Base-by-base conservation (phyloP, 92 coral and sea anemone genomes). In the Zoanthus solanderi region DNA sequence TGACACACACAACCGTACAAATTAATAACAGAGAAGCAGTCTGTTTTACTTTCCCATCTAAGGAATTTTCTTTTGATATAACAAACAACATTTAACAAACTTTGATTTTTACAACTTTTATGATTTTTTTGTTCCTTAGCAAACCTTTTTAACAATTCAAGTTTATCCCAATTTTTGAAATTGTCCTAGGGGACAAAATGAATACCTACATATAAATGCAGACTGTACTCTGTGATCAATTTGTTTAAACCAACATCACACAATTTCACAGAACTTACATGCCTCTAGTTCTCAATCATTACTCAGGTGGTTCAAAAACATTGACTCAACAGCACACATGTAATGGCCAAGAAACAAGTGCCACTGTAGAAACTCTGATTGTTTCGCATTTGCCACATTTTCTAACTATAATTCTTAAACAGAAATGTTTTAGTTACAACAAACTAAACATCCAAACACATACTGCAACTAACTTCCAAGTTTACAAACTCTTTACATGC, bases 311-410 rank as follows among this genome's bases (percentile, higher is more conserved):
- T 71, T 84, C 81, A 17, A 42, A 8, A 48, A 44, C 23, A 17
- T 57, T 37, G 4, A 53, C n/a, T 18, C 34, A 30, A 83, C 93
- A 91, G 68, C 91, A 71, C 76, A 74, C 72, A 30, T 74, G 89
- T 83, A 83, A 83, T 18, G 14, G 28, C 18, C 23, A 53, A 53
- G 76, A 83, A 87, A 91, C 91, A 15, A 37, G 83, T 78, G 15
- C 37, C 72, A 88, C 60, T 88, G 91, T 71, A 76, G 93, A 91
- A 84, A 91, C 86, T 87, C 30, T 1, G 93, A 91, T 75, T 83
- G 91, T 69, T 83, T 91, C 91, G 56, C 71, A 67, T n/a, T 71
- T 56, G 30, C 61, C 34, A 68, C 30, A 63, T 63, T 46, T 45
- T 6, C 14, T 57, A 44, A 67, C 28, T 66, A 46, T 15, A 66